Evolutionary conservation across 2,113 vertebrate species (phyloP).

Genomic region (Vidua chalybeata): DNA sequence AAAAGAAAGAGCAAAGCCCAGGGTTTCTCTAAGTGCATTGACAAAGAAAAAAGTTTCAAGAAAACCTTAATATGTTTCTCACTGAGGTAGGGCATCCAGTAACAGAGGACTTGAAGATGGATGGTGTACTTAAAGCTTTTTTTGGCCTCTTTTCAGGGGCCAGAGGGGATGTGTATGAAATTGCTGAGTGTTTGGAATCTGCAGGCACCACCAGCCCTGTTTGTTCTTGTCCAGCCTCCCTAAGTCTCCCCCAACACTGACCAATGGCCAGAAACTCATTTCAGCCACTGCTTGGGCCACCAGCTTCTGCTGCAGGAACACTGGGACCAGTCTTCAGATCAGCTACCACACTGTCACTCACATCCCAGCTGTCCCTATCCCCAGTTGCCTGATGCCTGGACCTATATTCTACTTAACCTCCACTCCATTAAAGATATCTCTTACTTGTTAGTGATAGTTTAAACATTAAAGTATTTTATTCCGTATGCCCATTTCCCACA

Average conservation of each 20-base stretch:
- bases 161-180: background rate
- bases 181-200: background rate
- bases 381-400: rapidly evolving
- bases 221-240: rapidly evolving
- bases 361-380: background rate
- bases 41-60: background rate
- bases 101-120: rapidly evolving
- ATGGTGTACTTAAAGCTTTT: rapidly evolving
- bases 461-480: background rate
- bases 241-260: rapidly evolving
- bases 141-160: background rate
- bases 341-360: background rate
- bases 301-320: background rate
- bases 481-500: background rate
- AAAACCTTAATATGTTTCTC: background rate
- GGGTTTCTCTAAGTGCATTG: background rate
- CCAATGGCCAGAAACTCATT: background rate
- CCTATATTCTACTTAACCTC: background rate
- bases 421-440: background rate
- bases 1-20: background rate
- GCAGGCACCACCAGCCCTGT: background rate
- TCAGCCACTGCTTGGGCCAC: background rate
- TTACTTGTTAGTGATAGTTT: background rate
- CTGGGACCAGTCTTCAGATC: background rate
- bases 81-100: rapidly evolving